These are phyloP conservation scores for human DNA, from an alignment of 2,113 vertebrate species.

Conservation along the genomic window DNA sequence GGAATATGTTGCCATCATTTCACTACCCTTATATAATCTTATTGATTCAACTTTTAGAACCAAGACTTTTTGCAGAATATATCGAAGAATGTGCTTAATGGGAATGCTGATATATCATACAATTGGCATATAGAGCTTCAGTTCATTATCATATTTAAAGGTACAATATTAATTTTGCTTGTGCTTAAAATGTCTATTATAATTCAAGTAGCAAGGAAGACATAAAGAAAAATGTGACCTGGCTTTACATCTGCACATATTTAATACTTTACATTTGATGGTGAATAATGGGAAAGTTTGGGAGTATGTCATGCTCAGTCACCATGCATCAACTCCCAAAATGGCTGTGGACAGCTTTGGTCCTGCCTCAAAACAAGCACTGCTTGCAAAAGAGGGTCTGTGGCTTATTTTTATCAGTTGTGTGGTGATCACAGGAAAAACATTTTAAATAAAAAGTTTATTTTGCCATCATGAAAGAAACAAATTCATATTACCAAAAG, in stretches of 20 bases:
- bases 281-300: neutral
- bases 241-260: neutral
- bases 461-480: neutral
- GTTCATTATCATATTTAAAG: neutral
- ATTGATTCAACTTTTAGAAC: neutral
- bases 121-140: neutral
- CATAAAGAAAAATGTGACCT: neutral
- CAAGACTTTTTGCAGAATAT: neutral
- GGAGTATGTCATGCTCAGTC: neutral
- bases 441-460: neutral
- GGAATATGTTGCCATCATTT: neutral
- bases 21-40: neutral
- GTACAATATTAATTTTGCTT: conserved; percentile 22
- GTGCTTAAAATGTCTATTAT: neutral
- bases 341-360: neutral
- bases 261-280: conserved; percentile 4
- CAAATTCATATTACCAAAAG: neutral
- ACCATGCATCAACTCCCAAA: neutral
- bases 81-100: neutral
- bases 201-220: neutral
- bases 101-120: neutral
- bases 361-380: neutral
- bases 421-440: neutral
- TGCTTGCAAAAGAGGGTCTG: neutral
- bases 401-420: neutral